Conservation (phyloP, 2,113 vertebrate species). For the Calonectris borealis region DNA sequence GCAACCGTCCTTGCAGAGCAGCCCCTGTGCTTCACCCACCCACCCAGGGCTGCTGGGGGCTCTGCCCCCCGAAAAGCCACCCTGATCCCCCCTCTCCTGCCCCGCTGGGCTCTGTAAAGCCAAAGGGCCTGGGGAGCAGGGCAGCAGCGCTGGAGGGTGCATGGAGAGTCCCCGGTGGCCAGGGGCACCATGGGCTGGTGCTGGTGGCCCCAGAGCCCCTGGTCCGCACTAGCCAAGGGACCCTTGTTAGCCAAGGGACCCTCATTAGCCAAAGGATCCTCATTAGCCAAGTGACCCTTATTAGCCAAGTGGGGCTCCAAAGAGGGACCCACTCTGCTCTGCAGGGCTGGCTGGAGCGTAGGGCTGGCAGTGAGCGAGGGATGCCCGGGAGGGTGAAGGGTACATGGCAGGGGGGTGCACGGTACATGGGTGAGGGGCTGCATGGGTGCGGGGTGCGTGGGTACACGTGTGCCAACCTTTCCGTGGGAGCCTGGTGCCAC, state of each 20-base stretch:
- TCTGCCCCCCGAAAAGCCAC: accelerated
- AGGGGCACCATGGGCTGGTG: background rate
- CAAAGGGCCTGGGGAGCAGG: background rate
- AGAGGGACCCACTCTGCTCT: background rate
- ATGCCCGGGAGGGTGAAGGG: background rate
- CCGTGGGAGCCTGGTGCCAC: background rate
- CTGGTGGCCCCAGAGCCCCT: background rate
- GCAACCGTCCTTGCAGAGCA: background rate
- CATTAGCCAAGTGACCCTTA: background rate
- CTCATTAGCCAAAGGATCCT: background rate
- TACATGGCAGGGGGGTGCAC: accelerated
- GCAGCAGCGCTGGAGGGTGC: background rate
- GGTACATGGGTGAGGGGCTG: too few relatives aligned
- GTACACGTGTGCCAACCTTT: background rate
- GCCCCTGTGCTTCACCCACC: background rate
- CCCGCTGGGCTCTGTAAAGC: background rate
- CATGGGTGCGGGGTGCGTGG: accelerated
- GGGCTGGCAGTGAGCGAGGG: background rate
- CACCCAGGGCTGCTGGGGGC: accelerated
- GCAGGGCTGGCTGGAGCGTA: background rate
- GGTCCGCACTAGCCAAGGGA: too few relatives aligned
- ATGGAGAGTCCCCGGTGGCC: accelerated
- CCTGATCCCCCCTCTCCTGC: background rate
- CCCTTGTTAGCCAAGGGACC: too few relatives aligned
- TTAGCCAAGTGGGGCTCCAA: background rate